Percentiles rank a stretch among this genome's conserved stretches.
Conservation (phyloP, 2,888 invertebrate genomes). For the Drosophila tripunctata region DNA sequence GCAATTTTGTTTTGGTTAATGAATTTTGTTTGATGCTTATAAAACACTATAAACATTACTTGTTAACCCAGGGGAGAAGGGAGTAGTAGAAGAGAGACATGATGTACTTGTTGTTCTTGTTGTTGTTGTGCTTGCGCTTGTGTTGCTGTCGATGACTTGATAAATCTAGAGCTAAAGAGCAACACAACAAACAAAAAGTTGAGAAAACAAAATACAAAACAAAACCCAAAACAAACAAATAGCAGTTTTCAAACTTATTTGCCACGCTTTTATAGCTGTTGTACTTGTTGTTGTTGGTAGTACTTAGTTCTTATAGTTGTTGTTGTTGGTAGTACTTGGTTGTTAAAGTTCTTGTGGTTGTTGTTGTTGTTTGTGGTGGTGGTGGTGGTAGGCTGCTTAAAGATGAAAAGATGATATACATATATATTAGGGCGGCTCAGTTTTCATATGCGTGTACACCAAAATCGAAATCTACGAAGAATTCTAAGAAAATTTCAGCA, state of each 20-base stretch:
- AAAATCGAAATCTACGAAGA: no score
- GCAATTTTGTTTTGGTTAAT: not conserved
- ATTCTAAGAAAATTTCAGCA: no score
- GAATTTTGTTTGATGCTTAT: constrained; percentile 6
- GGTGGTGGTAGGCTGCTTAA: constrained; percentile 52
- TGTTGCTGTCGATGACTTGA: not conserved
- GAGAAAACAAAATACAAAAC: constrained; percentile 7
- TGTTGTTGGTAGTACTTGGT: constrained; percentile 17
- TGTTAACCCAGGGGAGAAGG: constrained; percentile 1
- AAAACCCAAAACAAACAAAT: not conserved
- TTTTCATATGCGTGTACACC: no score
- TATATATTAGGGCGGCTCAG: no score
- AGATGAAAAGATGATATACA: constrained; percentile 49
- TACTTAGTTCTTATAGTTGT: constrained; percentile 2
- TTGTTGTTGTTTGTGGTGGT: constrained; percentile 32
- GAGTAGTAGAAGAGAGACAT: not conserved
- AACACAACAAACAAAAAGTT: no score
- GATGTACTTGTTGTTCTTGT: not conserved
- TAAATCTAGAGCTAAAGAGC: constrained; percentile 9
- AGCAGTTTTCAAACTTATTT: not conserved
- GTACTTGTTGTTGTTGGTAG: constrained; percentile 23
- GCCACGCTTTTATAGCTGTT: constrained; percentile 7
- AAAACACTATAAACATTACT: no score
- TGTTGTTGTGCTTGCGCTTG: not conserved
- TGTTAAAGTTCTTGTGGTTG: constrained; percentile 2